Conservation (phyloP, 2,797 vertebrate genomes). For the Xiphophorus birchmanni region DNA sequence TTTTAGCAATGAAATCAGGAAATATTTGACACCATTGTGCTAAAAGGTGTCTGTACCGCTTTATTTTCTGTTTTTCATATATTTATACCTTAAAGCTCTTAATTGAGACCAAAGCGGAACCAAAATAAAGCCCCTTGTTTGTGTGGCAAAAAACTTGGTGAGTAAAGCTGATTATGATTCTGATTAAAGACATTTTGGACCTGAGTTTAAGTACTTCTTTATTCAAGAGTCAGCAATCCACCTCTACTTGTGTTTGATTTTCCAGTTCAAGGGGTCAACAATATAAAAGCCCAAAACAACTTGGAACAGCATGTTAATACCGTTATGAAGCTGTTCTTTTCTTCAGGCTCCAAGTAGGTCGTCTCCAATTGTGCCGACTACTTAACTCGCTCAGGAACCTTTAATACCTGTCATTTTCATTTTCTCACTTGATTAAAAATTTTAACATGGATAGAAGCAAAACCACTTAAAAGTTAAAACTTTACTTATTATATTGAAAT, state of each 20-base stretch:
- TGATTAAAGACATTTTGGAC: background rate
- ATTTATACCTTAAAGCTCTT: background rate
- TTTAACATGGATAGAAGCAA: background rate
- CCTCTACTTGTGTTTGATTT: background rate
- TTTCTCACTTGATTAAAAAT: background rate
- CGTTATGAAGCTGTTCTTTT: background rate
- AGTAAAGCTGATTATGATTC: background rate
- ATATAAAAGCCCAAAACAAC: background rate
- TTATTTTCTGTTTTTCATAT: background rate
- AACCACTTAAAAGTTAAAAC: background rate
- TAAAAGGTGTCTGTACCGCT: background rate
- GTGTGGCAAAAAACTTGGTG: background rate
- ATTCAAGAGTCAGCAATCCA: background rate
- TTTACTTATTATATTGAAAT: background rate
- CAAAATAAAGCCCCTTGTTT: background rate
- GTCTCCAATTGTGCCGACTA: slow-evolving; percentile 1
- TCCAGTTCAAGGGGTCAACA: background rate
- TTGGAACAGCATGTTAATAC: background rate
- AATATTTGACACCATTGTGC: background rate
- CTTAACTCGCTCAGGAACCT: background rate
- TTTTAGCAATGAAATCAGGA: background rate
- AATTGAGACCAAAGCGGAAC: background rate
- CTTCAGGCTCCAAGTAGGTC: background rate
- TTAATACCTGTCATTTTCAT: background rate
- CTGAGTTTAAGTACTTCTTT: background rate